Base-by-base conservation (phyloP, 2,113 vertebrate genomes). In the Montifringilla adamsi region DNA sequence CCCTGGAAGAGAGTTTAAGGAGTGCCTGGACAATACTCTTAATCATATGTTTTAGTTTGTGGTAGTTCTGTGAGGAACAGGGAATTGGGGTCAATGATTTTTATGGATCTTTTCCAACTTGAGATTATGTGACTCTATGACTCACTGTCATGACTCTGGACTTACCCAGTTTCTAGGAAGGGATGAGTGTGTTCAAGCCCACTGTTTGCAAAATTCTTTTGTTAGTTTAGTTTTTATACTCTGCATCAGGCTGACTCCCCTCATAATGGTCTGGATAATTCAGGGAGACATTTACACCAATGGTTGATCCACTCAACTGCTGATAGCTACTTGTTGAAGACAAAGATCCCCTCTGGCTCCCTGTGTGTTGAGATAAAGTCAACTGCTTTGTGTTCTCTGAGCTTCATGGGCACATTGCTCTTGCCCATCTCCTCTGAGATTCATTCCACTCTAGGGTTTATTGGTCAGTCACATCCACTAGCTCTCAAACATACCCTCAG, bases 71-170 rank as follows among this genome's bases (percentile, higher is more conserved):
- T 0, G 3, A 75, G 23, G 23, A 62, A 11, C 9, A 44, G 23
- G 62, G 52, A 47, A 18, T 24, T 75, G 7, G 58, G 15, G n/a
- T 67, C 0, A 0, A 8, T 59, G 10, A 23, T 49, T 27, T 44
- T 37, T 68, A 31, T 26, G 28, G 5, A 10, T 64, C 43, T 9
- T 26, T 67, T 89, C 18, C 52, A 75, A 3, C 9, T 15, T 56
- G 43, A 68, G 28, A 22, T 69, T 68, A 56, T 62, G 24, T 78
- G 64, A 55, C 62, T 59, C 30, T 31, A 0, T 52, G 62, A 44
- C 27, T 70, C 41, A 49, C 24, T 46, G 8, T 59, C 13, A 43
- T 0, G 4, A n/a, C 19, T 66, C 41, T 52, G 50, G 37, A 15
- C 28, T 47, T 74, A 15, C 37, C 8, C 30, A 15, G 24, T 37